phyloP scores from a whole-genome alignment of 2,113 vertebrate species.

The Misgurnus mizolepis region DNA sequence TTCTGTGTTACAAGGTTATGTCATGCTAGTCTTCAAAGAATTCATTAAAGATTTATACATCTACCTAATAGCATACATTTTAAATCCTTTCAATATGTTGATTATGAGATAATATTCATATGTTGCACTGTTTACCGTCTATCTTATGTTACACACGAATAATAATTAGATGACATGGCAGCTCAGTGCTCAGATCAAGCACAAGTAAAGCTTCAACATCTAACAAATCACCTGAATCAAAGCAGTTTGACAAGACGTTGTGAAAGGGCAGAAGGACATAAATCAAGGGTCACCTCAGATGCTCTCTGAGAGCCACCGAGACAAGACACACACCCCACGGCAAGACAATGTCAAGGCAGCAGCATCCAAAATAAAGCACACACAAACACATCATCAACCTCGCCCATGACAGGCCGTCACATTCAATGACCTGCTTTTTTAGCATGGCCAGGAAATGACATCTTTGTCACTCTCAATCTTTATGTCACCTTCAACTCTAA shows the following conservation, averaged over 20 bases:
- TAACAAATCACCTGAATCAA: background rate
- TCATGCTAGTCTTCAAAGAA: too few species aligned
- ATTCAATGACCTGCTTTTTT: slow-evolving; percentile 70
- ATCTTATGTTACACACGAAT: too few species aligned
- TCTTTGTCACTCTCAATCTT: slow-evolving; percentile 72
- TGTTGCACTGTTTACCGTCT: too few species aligned
- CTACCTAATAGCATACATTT: too few species aligned
- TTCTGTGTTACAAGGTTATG: too few species aligned
- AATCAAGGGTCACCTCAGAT: background rate
- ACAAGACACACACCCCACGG: slow-evolving; percentile 12
- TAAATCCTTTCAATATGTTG: too few species aligned
- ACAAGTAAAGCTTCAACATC: background rate
- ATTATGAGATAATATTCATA: too few species aligned
- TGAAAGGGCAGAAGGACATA: background rate
- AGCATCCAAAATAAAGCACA: background rate
- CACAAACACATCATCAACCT: slow-evolving; percentile 62
- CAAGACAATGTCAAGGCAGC: slow-evolving; percentile 22
- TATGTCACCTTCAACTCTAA: slow-evolving; percentile 53
- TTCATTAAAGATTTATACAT: too few species aligned
- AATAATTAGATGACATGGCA: too few species aligned
- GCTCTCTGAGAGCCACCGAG: slow-evolving; percentile 8
- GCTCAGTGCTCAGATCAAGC: too few species aligned
- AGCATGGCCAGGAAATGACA: slow-evolving; percentile 64
- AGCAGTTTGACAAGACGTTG: background rate
- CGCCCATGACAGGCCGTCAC: slow-evolving; percentile 73